phyloP scores from a whole-genome alignment of 2,113 vertebrate genomes.

The Rhea pennata region DNA sequence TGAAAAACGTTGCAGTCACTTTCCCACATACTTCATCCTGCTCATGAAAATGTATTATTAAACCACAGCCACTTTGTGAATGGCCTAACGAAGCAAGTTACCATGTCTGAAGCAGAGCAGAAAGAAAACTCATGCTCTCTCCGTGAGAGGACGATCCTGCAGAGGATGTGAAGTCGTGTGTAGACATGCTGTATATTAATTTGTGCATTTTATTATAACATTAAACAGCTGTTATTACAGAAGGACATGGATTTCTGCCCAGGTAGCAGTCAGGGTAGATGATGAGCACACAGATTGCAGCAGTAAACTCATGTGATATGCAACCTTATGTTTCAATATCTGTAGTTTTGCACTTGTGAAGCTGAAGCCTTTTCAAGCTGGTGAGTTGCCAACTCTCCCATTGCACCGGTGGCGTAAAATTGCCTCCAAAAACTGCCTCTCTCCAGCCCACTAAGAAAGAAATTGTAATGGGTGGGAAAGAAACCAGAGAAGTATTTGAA shows the following conservation, averaged over 20 bases:
- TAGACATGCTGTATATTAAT: constrained; percentile 40
- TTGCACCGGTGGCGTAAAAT: not conserved
- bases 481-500: not conserved
- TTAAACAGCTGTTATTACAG: constrained; percentile 60
- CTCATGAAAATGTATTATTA: not conserved
- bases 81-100: not conserved
- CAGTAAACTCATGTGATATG: not conserved
- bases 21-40: not conserved
- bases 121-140: fast-evolving
- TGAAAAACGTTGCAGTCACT: fast-evolving
- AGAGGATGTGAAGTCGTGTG: not conserved
- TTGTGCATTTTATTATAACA: constrained; percentile 39
- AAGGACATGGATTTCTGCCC: constrained; percentile 64
- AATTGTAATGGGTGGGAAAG: not conserved
- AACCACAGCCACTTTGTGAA: not conserved
- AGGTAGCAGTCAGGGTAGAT: constrained; percentile 27
- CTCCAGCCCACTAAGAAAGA: fast-evolving
- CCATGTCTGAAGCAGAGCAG: not conserved
- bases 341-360: not conserved
- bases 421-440: not conserved
- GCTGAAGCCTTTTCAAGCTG: constrained; percentile 14
- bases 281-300: not conserved
- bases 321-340: constrained; percentile 19
- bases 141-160: not conserved
- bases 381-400: not conserved